A percentile compares a stretch with the other conserved stretches of the same genome.
Conservation (phyloP, 2,797 vertebrate genomes). For the Menidia menidia region DNA sequence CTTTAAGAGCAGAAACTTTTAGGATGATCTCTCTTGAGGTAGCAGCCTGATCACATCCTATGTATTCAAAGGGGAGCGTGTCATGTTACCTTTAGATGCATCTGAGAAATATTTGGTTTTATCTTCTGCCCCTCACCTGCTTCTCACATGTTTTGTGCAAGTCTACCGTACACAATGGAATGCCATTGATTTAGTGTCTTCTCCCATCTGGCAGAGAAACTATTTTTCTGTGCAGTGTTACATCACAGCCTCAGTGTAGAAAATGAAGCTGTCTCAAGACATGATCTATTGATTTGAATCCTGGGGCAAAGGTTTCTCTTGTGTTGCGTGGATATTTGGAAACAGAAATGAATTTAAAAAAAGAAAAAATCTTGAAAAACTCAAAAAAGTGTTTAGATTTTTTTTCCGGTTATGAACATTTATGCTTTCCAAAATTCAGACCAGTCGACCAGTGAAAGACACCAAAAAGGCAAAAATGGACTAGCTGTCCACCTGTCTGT, state of each 20-base stretch:
- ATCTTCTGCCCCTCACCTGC: not conserved
- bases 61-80: not conserved
- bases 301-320: not conserved
- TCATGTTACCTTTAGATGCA: not conserved
- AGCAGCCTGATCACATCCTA: not conserved
- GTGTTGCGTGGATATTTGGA: not conserved
- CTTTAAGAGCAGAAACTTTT: slow-evolving; percentile 24
- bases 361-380: not conserved
- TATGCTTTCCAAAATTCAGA: too few species aligned
- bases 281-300: not conserved
- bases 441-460: too few species aligned
- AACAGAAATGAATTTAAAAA: not conserved
- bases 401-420: too few species aligned
- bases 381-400: not conserved
- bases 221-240: not conserved
- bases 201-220: not conserved
- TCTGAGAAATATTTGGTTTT: not conserved
- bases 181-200: not conserved
- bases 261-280: not conserved
- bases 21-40: not conserved
- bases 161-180: not conserved
- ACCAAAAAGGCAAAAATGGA: too few species aligned
- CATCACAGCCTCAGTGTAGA: not conserved
- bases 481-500: too few species aligned
- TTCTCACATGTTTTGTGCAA: not conserved